Base-by-base conservation (phyloP, 2,888 invertebrate genomes). In the Cataglyphis altisquamis region DNA sequence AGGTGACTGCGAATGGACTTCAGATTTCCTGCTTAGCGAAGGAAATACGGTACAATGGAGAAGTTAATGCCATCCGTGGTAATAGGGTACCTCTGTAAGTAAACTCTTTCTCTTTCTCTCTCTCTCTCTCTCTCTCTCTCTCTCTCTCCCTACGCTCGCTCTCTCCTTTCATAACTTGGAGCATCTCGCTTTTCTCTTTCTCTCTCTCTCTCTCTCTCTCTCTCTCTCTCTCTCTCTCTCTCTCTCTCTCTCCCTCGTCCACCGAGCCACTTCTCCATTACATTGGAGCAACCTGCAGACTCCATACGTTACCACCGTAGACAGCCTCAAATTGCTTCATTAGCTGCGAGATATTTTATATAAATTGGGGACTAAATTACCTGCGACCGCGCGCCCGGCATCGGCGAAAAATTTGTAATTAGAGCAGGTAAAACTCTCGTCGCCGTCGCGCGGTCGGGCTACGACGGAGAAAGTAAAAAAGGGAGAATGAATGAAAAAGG, bases 251-350 rank as follows among this genome's bases (percentile, higher is more conserved):
- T 88, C 83, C 32, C 66, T 41, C 74, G 55, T 66, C 84, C 77
- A 67, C 72, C 82, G 45, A 73, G 78, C 62, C 82, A 85, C 89
- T 90, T 91, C 92, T 91, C 90, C 89, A 87, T 92, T 92, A 92
- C 90, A 91, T 90, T 84, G 80, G 75, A 75, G 90, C 83, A 83
- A 86, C 89, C 87, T 84, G 90, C 90, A 92, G 92, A 93, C 92
- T 92, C 92, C 92, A 93, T 94, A 93, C 92, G 92, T 94, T 94
- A 94, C 85, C 90, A 87, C 87, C 88, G 90, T 87, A 92, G 94
- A 92, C 94, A 93, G 93, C 93, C 91, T 94, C 94, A 94, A 94
- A 94, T 94, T 94, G 94, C 94, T 94, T 94, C 94, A 94, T 94
- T 94, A 94, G 93, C 93, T 90, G 89, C 90, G 91, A 92, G 92